phyloP scores from a whole-genome alignment of 2,113 vertebrate genomes.

The Salvelinus alpinus region DNA sequence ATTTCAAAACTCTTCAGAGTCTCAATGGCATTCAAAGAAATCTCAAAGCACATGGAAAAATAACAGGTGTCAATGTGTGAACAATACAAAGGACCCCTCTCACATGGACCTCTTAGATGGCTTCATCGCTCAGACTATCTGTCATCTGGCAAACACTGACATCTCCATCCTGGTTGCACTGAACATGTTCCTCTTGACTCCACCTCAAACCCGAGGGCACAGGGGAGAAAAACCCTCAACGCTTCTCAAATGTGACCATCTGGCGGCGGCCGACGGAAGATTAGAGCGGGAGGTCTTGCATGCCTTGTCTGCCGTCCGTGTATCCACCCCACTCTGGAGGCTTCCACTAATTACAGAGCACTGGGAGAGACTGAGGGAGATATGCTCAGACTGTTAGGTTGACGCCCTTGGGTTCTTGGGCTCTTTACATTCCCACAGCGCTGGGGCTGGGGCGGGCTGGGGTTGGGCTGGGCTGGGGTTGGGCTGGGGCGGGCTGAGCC shows the following conservation, averaged over 20 bases:
- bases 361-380: constrained; percentile 41
- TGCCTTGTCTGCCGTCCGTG: constrained; percentile 42
- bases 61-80: neutral
- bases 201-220: constrained; percentile 46
- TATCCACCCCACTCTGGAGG: constrained; percentile 47
- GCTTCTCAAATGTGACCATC: constrained; percentile 63
- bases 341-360: constrained; percentile 69
- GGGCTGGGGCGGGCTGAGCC: constrained; percentile 16
- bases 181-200: constrained; percentile 47
- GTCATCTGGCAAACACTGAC: constrained; percentile 4
- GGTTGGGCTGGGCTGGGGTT: neutral
- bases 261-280: constrained; percentile 55
- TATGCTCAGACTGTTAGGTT: constrained; percentile 64
- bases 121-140: neutral
- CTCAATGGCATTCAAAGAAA: too few species aligned
- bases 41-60: neutral
- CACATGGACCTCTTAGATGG: neutral
- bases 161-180: constrained; percentile 48
- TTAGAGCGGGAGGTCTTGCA: neutral
- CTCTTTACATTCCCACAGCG: constrained; percentile 43
- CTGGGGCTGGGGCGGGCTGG: constrained; percentile 6
- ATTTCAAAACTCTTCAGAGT: too few species aligned
- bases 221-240: constrained; percentile 47
- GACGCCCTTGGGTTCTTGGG: constrained; percentile 54
- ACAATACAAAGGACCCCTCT: neutral